These are phyloP conservation scores for Enteromius paludinosus DNA, from an alignment of 2,797 vertebrate species.

Conservation along the genomic window DNA sequence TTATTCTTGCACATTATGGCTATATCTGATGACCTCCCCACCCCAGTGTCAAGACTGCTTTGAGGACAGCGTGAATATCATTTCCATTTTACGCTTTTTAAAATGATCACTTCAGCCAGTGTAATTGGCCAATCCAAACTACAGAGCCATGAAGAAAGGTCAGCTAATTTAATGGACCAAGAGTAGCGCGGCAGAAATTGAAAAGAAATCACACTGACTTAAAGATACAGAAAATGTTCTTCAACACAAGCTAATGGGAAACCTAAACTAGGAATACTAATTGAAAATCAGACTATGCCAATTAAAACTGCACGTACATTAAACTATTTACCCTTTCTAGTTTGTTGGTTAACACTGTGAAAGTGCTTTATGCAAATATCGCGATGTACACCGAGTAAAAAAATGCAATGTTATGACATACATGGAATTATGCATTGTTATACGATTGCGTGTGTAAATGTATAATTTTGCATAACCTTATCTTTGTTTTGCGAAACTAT, in stretches of 20 bases:
- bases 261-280: not conserved
- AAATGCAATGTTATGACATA: slow-evolving; percentile 1
- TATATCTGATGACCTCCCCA: slow-evolving; percentile 73
- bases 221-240: not conserved
- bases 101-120: slow-evolving; percentile 41
- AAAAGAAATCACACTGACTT: slow-evolving; percentile 16
- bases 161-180: slow-evolving; percentile 44
- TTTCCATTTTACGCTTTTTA: slow-evolving; percentile 49
- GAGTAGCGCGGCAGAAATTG: slow-evolving; percentile 14
- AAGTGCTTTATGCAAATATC: not conserved
- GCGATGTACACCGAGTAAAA: not conserved
- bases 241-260: not conserved
- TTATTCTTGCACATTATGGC: slow-evolving; percentile 63
- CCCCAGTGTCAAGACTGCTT: slow-evolving; percentile 53
- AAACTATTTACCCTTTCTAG: not conserved
- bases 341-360: not conserved
- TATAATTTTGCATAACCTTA: slow-evolving; percentile 56
- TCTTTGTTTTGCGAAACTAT: slow-evolving; percentile 57
- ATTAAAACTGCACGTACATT: not conserved
- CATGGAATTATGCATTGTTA: slow-evolving; percentile 24
- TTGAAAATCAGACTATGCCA: not conserved
- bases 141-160: slow-evolving; percentile 33
- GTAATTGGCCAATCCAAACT: slow-evolving; percentile 40
- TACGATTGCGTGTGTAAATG: slow-evolving; percentile 47
- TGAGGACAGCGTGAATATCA: slow-evolving; percentile 47